A percentile compares a stretch with the other conserved stretches of the same genome.
These are phyloP conservation scores for Crotalus adamanteus DNA, from an alignment of 2,797 vertebrate genomes.

Conservation along the genomic window DNA sequence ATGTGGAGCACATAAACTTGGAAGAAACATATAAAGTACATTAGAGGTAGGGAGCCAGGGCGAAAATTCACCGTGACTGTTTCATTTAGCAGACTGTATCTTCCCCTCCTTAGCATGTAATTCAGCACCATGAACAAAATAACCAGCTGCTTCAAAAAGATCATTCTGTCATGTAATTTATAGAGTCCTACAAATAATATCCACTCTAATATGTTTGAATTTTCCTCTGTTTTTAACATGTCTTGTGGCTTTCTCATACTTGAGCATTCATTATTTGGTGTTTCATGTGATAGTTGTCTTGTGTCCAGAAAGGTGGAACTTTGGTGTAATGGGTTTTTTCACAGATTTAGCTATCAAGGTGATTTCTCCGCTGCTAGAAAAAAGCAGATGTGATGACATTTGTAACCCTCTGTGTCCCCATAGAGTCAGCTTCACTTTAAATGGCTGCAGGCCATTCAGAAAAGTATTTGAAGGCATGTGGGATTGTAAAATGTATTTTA, in stretches of 20 bases:
- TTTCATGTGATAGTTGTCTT: not conserved
- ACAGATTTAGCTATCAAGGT: not conserved
- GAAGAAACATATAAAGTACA: not conserved
- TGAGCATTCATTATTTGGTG: not conserved
- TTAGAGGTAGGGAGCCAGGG: not conserved
- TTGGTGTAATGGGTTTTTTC: not conserved
- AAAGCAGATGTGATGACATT: not conserved
- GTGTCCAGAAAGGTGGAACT: not conserved
- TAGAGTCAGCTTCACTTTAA: not conserved
- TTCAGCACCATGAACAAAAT: not conserved
- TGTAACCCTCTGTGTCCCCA: not conserved
- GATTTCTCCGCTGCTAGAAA: not conserved
- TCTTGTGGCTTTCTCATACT: not conserved
- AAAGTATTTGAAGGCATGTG: not conserved
- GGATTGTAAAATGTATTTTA: not conserved
- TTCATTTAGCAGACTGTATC: not conserved
- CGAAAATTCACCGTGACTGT: not conserved
- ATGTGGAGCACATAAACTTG: conserved; percentile 29
- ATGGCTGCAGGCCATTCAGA: not conserved
- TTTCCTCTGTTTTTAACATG: not conserved
- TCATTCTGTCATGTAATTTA: not conserved
- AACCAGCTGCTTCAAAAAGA: not conserved
- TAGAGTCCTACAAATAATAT: not conserved
- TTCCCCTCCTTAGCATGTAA: not conserved
- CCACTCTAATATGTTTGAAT: not conserved